Conservation (phyloP, 2,113 vertebrate genomes). For the Aegypius monachus region DNA sequence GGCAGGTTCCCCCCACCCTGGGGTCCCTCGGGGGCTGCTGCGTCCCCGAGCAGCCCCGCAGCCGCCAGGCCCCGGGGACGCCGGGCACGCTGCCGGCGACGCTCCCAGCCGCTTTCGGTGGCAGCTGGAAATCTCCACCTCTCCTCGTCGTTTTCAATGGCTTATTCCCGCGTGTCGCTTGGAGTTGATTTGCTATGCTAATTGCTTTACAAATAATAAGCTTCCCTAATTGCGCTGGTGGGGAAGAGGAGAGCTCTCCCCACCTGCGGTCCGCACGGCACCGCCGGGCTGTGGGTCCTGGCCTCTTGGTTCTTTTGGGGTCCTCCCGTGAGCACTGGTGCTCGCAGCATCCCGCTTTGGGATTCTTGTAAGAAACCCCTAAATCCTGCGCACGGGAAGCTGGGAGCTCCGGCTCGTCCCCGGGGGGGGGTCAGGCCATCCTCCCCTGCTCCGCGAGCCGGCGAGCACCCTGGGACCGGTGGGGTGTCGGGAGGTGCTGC, state of each 20-base stretch:
- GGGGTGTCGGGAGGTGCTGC: not conserved
- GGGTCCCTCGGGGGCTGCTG: not conserved
- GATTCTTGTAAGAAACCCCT: rapidly evolving
- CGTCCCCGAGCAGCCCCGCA: not conserved
- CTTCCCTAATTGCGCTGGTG: not conserved
- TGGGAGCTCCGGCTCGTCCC: not conserved
- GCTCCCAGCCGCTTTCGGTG: not conserved
- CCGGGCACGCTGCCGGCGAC: not conserved
- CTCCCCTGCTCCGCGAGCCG: not conserved
- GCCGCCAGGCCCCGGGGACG: not conserved
- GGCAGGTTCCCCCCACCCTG: not conserved
- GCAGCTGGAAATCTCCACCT: not conserved
- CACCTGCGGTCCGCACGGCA: rapidly evolving
- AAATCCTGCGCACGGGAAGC: rapidly evolving
- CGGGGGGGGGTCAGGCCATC: rapidly evolving
- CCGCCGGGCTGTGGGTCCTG: not conserved
- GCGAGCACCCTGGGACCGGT: rapidly evolving
- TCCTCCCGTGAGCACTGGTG: not conserved
- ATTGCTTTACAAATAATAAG: constrained; percentile 11
- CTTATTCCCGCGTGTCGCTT: not conserved
- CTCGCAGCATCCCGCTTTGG: rapidly evolving
- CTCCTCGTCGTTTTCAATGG: no score
- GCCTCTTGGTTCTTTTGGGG: no score
- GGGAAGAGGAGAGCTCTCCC: not conserved
- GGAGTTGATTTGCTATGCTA: not conserved